phyloP scores from a whole-genome alignment of 2,888 invertebrate genomes.

The Frankliniella intonsa region DNA sequence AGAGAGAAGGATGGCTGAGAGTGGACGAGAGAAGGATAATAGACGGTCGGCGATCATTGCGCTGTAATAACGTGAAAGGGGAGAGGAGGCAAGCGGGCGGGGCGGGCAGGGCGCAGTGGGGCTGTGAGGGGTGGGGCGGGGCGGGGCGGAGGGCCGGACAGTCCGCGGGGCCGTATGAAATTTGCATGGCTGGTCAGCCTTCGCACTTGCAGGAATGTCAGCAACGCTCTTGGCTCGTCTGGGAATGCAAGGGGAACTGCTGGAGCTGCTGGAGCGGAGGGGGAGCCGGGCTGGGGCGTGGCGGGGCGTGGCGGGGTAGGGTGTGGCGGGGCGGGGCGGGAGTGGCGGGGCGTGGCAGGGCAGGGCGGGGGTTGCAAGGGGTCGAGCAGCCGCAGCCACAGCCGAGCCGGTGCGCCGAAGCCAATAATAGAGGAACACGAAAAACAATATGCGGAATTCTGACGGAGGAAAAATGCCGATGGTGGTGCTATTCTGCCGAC shows the following conservation, averaged over 20 bases:
- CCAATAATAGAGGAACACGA: no score
- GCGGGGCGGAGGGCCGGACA: no score
- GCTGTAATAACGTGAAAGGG: no score
- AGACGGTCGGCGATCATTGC: no score
- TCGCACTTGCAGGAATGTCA: not conserved
- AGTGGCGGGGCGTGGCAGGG: not conserved
- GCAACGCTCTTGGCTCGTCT: not conserved
- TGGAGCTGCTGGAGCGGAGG: not conserved
- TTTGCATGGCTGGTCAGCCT: constrained; percentile 10
- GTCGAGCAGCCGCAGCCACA: not conserved
- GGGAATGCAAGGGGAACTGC: not conserved
- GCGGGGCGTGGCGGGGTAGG: not conserved
- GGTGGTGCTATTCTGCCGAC: no score
- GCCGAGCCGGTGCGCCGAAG: not conserved
- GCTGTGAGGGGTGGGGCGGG: no score
- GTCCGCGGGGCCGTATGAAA: not conserved
- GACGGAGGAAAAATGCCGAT: no score
- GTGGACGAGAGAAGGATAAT: no score
- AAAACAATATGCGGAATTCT: no score
- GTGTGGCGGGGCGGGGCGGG: not conserved
- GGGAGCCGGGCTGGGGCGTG: not conserved
- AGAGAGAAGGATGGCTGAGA: no score
- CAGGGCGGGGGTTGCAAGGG: not conserved
- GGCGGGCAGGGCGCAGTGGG: no score
- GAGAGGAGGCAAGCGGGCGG: no score